Conservation (phyloP, 2,888 invertebrate species). For the Periphyllus acericola region DNA sequence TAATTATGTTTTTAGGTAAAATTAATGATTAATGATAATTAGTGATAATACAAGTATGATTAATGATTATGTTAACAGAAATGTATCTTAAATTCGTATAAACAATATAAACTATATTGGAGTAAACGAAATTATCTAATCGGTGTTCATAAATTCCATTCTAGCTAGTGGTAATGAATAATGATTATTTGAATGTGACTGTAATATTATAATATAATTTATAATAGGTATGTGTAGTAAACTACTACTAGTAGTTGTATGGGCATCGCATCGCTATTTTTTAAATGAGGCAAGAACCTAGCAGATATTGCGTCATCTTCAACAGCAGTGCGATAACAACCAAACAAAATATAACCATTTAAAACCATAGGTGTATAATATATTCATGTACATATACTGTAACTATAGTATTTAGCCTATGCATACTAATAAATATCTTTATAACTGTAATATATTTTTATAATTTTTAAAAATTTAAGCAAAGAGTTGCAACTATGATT, state of each 20-base stretch:
- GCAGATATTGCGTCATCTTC: slow-evolving; percentile 8
- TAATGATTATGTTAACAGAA: too few relatives aligned
- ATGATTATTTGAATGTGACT: background rate
- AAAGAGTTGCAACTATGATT: background rate
- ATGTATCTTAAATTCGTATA: too few relatives aligned
- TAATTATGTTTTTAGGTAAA: too few relatives aligned
- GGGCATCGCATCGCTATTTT: background rate
- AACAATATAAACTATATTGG: too few relatives aligned
- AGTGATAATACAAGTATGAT: too few relatives aligned
- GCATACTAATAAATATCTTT: too few relatives aligned
- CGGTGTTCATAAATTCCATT: background rate
- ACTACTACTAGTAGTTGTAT: background rate
- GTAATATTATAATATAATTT: background rate
- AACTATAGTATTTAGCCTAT: background rate
- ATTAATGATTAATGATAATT: too few relatives aligned
- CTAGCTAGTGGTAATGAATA: background rate
- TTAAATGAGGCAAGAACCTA: slow-evolving; percentile 1
- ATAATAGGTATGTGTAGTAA: background rate
- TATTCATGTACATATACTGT: background rate
- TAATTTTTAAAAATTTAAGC: background rate
- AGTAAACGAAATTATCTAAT: background rate
- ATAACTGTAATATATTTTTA: background rate
- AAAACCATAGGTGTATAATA: background rate
- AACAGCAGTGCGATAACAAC: background rate
- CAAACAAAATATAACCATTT: background rate